Conservation (phyloP, 2,888 invertebrate species). For the Physocephala rufipes region DNA sequence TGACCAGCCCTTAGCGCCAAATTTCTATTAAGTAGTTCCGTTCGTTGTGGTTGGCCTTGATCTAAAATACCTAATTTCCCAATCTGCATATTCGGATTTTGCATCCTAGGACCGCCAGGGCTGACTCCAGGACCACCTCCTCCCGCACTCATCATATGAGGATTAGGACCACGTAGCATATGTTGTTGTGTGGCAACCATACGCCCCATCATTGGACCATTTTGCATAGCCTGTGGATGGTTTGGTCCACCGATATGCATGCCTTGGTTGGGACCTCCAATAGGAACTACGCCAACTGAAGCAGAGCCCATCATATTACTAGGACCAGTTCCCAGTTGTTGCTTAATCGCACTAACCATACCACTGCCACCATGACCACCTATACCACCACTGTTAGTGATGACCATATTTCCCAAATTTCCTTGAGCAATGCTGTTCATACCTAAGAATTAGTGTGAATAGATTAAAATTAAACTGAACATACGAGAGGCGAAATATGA, state of each 20-base stretch:
- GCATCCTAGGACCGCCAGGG: constrained; percentile 69
- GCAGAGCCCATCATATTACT: constrained; percentile 72
- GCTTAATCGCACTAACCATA: constrained; percentile 80
- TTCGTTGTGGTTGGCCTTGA: constrained; percentile 42
- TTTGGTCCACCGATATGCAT: constrained; percentile 60
- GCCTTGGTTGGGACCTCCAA: constrained; percentile 63
- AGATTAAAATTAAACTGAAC: too few species aligned
- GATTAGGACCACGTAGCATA: constrained; percentile 63
- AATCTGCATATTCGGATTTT: constrained; percentile 67
- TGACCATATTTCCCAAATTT: constrained; percentile 77
- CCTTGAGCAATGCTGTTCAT: constrained; percentile 73
- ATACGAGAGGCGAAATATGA: too few species aligned
- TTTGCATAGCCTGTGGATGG: constrained; percentile 74
- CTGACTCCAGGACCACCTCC: constrained; percentile 55
- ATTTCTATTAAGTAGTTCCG: constrained; percentile 48
- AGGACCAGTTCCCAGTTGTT: constrained; percentile 72
- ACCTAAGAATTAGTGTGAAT: constrained; percentile 68
- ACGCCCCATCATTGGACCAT: constrained; percentile 77
- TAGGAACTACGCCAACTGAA: constrained; percentile 73
- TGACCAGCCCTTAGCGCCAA: constrained; percentile 56
- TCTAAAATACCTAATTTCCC: constrained; percentile 54
- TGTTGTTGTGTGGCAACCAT: constrained; percentile 62
- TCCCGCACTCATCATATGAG: constrained; percentile 64
- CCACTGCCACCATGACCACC: constrained; percentile 66
- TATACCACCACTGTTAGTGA: constrained; percentile 75